Evolutionary conservation across 2,888 invertebrate species (phyloP), one percentile per base, ranked within the genome.

Genomic region (Cantharis nigra): DNA sequence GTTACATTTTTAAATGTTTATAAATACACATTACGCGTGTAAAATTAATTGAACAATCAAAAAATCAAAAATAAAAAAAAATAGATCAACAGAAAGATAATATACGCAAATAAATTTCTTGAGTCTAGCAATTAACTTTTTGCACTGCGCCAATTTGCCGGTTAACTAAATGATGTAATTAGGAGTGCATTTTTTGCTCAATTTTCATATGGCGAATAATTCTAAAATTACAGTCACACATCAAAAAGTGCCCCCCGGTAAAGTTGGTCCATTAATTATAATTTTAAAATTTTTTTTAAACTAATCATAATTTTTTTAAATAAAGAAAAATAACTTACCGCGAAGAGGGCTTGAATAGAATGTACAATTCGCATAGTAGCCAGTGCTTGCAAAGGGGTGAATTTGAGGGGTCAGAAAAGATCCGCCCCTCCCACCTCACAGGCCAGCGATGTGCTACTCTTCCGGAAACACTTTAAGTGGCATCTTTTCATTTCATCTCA

Each of bases 321-420:
- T 63, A 63, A 69, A 67, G 23, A 23, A 71, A 30, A 30, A 28
- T 18, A 81, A 88, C 93, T 93, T 87, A 94, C 94, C 94, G 93
- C 93, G 92, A 93, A 92, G 91, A 93, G 91, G 92, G 92, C 91
- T 92, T 91, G 90, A 90, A 92, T 91, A 90, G 91, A 92, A 89
- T 90, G 90, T 92, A 91, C 92, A 93, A 94, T 93, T 92, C 92
- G 93, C 94, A 94, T 94, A 93, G 93, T 93, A 92, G 92, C 91
- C 91, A 91, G 91, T 90, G 90, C 88, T 88, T 89, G 89, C 91
- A 91, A 90, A 91, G 90, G 91, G 89, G 89, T 90, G 90, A 89
- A 82, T 86, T 85, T 85, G 87, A 87, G 88, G 87, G 86, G 82
- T 85, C 85, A 86, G 86, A 85, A 85, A 82, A 81, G 81, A 79